Percentiles rank a stretch among this genome's conserved stretches.
Evolutionary conservation across 2,113 vertebrate genomes (phyloP).

Genomic region (Sapayoa aenigma): DNA sequence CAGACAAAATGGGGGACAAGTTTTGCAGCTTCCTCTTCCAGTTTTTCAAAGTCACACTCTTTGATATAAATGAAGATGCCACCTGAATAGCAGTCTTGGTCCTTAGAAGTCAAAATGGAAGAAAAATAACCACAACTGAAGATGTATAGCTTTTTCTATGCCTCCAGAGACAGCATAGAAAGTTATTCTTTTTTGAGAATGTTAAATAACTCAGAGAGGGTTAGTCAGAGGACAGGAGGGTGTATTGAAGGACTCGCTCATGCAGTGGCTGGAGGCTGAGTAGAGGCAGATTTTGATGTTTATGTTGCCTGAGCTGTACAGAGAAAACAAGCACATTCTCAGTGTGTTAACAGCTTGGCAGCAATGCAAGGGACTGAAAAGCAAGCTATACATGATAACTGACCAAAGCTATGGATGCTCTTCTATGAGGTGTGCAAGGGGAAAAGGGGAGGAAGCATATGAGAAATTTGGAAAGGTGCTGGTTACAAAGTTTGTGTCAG

Average conservation of each 20-base stretch:
- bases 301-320: not conserved
- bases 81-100: not conserved
- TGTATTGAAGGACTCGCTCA: not conserved
- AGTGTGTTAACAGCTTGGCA: not conserved
- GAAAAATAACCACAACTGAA: conserved; percentile 18
- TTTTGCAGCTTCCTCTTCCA: not conserved
- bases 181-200: not conserved
- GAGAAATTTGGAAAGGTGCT: not conserved
- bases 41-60: not conserved
- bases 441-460: not conserved
- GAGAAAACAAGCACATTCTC: not conserved
- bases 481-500: not conserved
- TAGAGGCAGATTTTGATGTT: not conserved
- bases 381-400: fast-evolving
- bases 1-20: not conserved
- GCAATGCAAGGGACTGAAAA: not conserved
- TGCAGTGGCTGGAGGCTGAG: not conserved
- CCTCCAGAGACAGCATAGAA: not conserved
- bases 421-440: not conserved
- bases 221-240: not conserved
- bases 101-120: conserved; percentile 52
- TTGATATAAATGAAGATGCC: not conserved
- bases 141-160: not conserved
- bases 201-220: not conserved
- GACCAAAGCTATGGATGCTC: not conserved